Conservation (phyloP, 2,797 vertebrate species). For the Buphagus erythrorhynchus region DNA sequence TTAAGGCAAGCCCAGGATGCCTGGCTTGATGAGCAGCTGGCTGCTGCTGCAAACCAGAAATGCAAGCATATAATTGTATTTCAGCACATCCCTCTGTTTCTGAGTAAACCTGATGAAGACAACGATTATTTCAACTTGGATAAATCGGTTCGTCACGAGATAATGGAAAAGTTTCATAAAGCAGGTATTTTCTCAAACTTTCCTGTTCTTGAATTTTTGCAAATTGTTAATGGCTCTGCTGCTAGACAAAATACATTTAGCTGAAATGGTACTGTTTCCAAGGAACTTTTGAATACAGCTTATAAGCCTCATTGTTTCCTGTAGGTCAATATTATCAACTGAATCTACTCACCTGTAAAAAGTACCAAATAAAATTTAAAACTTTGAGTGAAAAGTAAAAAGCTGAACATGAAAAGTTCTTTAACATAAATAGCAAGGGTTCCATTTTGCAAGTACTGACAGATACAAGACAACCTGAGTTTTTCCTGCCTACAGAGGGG, state of each 20-base stretch:
- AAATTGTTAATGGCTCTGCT: not conserved
- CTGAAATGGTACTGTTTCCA: not conserved
- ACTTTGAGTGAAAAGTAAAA: not conserved
- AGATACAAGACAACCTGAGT: not conserved
- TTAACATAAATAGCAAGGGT: not conserved
- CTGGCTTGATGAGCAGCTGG: slow-evolving; percentile 90
- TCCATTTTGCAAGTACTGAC: not conserved
- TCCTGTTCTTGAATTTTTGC: not conserved
- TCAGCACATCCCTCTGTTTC: slow-evolving; percentile 95
- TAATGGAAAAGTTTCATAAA: slow-evolving; percentile 85
- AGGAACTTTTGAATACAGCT: not conserved
- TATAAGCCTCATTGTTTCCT: not conserved
- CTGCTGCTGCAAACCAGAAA: slow-evolving; percentile 62
- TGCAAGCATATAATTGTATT: slow-evolving; percentile 89
- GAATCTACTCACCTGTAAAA: not conserved
- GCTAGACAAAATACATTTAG: not conserved
- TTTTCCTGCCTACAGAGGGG: not conserved
- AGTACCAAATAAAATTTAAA: not conserved
- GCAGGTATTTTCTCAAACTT: slow-evolving; percentile 80
- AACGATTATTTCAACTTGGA: slow-evolving; percentile 93
- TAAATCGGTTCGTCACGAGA: slow-evolving; percentile 76
- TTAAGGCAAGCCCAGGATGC: slow-evolving; percentile 87
- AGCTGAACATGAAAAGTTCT: not conserved
- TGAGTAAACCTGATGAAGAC: slow-evolving; percentile 85
- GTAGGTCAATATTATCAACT: not conserved